Conservation (phyloP, 37 sponge, comb jelly and placozoan species). For the Crambe crambe region DNA sequence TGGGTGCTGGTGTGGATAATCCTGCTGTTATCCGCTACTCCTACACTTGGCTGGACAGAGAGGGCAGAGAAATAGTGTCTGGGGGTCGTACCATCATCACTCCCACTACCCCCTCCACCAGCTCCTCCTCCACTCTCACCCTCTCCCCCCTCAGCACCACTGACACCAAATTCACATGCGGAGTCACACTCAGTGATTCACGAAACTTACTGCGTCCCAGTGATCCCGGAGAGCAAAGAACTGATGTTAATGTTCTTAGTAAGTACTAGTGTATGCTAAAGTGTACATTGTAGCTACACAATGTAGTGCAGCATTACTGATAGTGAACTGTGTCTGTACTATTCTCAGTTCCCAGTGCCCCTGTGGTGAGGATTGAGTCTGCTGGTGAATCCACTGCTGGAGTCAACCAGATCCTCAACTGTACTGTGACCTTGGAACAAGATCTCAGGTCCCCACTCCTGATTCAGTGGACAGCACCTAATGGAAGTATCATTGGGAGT, state of each 20-base stretch:
- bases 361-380: too few relatives aligned
- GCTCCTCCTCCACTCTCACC: slow-evolving; percentile 4
- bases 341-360: not conserved
- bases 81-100: slow-evolving; percentile 3
- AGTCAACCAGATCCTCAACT: slow-evolving; percentile 12
- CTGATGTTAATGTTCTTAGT: not conserved
- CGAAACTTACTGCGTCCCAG: not conserved
- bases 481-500: not conserved
- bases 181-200: not conserved
- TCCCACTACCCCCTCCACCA: not conserved
- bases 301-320: too few relatives aligned
- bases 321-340: not conserved
- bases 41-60: not conserved
- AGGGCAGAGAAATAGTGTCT: not conserved
- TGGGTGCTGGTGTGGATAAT: not conserved
- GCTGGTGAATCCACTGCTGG: slow-evolving; percentile 22
- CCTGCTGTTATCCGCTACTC: not conserved
- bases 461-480: not conserved
- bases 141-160: slow-evolving; percentile 1
- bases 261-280: too few relatives aligned
- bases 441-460: not conserved
- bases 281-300: too few relatives aligned
- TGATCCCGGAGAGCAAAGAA: not conserved
- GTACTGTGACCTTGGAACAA: slow-evolving; percentile 2
- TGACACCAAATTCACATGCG: slow-evolving; percentile 11